phyloP scores from a whole-genome alignment of 1,140 invertebrate genomes.

The Apis cerana region DNA sequence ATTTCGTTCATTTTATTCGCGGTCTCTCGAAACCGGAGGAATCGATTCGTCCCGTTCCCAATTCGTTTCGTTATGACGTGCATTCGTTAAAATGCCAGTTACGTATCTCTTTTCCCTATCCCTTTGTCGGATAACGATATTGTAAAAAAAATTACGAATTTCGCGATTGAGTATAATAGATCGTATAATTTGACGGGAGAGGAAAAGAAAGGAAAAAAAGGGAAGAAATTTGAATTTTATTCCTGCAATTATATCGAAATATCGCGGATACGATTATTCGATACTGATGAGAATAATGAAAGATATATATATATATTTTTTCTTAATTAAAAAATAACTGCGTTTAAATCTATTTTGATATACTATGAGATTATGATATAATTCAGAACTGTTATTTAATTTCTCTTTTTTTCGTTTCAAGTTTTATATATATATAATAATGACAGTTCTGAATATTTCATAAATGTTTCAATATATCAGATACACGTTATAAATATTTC shows the following conservation, averaged over 20 bases:
- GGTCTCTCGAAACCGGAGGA: neutral
- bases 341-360: neutral
- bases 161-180: neutral
- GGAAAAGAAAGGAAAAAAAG: too few species aligned
- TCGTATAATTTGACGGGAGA: neutral
- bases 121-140: neutral
- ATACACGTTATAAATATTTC: too few species aligned
- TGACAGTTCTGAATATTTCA: too few species aligned
- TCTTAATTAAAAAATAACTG: neutral
- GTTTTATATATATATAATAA: too few species aligned
- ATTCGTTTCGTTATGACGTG: neutral
- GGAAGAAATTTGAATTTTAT: neutral
- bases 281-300: neutral
- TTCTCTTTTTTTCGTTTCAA: neutral
- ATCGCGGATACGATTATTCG: neutral
- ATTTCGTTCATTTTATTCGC: neutral
- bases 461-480: too few species aligned
- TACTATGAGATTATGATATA: too few species aligned
- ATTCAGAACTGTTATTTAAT: neutral
- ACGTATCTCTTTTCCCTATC: neutral
- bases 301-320: neutral
- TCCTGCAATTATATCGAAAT: neutral
- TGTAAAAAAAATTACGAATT: neutral
- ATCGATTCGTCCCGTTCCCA: neutral
- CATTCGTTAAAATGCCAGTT: constrained; percentile 9